Percentiles rank a stretch among this genome's conserved stretches.
These are phyloP conservation scores for Oreocharis arfaki DNA, from an alignment of 2,113 vertebrate species.

Conservation along the genomic window DNA sequence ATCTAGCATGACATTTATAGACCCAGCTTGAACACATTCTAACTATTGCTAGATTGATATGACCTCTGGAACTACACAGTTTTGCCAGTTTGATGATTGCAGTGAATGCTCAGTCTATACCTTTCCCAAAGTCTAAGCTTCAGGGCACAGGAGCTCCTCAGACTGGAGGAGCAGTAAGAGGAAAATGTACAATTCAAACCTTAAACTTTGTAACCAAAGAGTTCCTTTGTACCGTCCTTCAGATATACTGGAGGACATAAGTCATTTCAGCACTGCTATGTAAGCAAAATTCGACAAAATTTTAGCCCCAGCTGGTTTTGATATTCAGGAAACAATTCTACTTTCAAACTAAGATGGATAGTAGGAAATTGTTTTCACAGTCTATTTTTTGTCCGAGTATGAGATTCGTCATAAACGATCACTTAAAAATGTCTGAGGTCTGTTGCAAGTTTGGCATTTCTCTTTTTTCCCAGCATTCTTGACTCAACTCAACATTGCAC, in stretches of 20 bases:
- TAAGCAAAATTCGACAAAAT: background rate
- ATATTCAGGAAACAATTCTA: background rate
- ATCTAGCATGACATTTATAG: background rate
- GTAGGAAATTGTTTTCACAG: background rate
- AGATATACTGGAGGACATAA: background rate
- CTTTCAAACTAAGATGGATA: background rate
- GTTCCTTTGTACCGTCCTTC: background rate
- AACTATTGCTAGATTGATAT: background rate
- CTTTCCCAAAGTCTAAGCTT: background rate
- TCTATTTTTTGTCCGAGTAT: background rate
- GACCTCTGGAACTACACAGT: background rate
- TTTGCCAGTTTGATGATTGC: background rate
- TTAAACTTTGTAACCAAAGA: background rate
- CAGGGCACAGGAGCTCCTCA: background rate
- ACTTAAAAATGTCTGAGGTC: background rate
- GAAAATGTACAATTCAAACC: background rate
- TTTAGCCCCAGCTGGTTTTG: background rate
- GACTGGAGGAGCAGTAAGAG: background rate
- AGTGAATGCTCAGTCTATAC: background rate
- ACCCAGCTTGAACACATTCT: background rate
- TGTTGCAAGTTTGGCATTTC: background rate
- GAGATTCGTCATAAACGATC: background rate
- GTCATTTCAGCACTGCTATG: background rate
- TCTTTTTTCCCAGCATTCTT: background rate
- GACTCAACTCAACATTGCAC: background rate